Percentiles rank a stretch among this genome's conserved stretches.
Evolutionary conservation across 2,888 invertebrate genomes (phyloP).

Genomic region (Melieria crassipennis): DNA sequence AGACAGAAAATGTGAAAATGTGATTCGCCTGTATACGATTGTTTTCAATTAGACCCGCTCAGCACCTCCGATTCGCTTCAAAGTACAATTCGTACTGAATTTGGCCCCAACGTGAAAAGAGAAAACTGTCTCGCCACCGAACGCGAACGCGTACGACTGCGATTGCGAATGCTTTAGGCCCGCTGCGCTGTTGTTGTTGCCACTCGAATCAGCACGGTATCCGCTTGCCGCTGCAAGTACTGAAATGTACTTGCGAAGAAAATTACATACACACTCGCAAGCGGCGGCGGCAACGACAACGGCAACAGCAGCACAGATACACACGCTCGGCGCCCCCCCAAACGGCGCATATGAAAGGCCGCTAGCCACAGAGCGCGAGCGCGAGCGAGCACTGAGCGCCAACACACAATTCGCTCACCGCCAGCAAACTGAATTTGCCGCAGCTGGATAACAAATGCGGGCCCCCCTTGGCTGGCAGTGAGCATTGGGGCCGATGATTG

Average conservation of each 20-base stretch:
- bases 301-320: neutral
- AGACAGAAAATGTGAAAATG: too few relatives aligned
- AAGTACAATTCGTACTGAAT: slow-evolving; percentile 59
- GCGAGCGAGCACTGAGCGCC: too few relatives aligned
- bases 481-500: too few relatives aligned
- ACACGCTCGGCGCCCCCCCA: neutral
- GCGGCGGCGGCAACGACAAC: neutral
- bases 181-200: too few relatives aligned
- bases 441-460: too few relatives aligned
- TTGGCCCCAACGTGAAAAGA: slow-evolving; percentile 42
- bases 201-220: too few relatives aligned
- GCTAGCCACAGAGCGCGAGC: neutral
- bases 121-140: slow-evolving; percentile 39
- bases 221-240: too few relatives aligned
- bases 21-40: too few relatives aligned
- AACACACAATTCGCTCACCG: too few relatives aligned
- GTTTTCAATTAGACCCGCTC: slow-evolving; percentile 39
- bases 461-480: too few relatives aligned
- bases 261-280: neutral
- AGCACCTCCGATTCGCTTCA: slow-evolving; percentile 56
- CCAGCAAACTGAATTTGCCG: too few relatives aligned
- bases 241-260: neutral
- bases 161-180: neutral
- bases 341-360: neutral
- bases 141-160: slow-evolving; percentile 4